phyloP scores from a whole-genome alignment of 2,113 vertebrate genomes.

The Todiramphus chloris region DNA sequence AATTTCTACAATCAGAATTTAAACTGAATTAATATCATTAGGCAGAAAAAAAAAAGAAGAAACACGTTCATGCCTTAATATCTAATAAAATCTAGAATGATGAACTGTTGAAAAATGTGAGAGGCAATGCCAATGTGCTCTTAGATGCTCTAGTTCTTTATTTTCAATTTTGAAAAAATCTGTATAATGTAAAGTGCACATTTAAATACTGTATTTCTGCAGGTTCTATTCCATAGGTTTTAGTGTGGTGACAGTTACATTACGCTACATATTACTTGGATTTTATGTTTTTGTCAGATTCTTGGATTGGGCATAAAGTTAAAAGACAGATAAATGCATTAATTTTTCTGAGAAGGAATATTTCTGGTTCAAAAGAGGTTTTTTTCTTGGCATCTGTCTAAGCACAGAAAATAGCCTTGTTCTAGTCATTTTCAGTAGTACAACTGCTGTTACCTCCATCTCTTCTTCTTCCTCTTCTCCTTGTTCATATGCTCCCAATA shows the following conservation, averaged over 20 bases:
- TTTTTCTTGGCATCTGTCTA: not conserved
- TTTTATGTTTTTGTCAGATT: not conserved
- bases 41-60: not conserved
- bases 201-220: not conserved
- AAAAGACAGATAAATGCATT: not conserved
- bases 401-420: not conserved
- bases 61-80: not conserved
- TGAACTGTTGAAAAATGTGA: not conserved
- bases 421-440: not conserved
- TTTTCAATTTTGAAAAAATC: not conserved
- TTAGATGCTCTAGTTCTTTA: not conserved
- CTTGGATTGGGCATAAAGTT: not conserved
- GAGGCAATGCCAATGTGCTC: not conserved
- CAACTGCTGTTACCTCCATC: slow-evolving; percentile 81
- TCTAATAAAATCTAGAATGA: not conserved
- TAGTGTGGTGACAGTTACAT: not conserved
- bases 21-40: not conserved
- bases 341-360: not conserved
- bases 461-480: slow-evolving; percentile 90
- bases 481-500: slow-evolving; percentile 88
- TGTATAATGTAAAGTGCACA: not conserved
- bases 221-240: not conserved
- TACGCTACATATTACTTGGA: not conserved
- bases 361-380: not conserved
- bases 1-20: not conserved